phyloP scores from a whole-genome alignment of 2,797 vertebrate species.

The Cichlasoma orientale region DNA sequence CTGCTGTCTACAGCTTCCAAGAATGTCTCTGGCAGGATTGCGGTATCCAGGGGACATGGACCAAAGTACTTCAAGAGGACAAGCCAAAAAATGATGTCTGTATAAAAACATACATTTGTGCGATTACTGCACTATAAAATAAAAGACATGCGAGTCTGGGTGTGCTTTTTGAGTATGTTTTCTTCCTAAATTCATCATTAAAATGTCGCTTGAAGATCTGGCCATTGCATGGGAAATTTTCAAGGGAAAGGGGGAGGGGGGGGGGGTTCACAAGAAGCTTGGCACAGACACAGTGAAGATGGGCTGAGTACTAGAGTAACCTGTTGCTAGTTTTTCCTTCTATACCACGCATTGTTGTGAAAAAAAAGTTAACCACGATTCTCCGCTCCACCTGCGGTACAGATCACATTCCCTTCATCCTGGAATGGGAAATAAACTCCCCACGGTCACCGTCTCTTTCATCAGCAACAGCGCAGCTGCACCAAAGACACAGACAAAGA shows the following conservation, averaged over 20 bases:
- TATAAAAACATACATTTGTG: neutral
- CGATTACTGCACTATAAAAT: neutral
- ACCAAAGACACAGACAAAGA: neutral
- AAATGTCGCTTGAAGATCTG: neutral
- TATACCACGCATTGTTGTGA: neutral
- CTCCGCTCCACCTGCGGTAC: neutral
- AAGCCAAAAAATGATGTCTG: neutral
- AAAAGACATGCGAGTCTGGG: neutral
- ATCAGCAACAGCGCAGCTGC: neutral
- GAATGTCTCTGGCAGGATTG: neutral
- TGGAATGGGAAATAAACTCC: neutral
- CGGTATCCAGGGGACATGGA: neutral
- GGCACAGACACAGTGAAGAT: neutral
- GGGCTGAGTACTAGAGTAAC: neutral
- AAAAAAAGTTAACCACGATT: neutral
- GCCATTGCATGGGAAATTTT: fast-evolving
- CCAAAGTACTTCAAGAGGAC: neutral
- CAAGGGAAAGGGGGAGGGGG: neutral
- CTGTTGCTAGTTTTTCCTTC: too few species aligned
- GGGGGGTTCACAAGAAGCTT: neutral
- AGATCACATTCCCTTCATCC: neutral
- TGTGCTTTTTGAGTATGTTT: neutral
- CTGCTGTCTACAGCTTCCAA: neutral
- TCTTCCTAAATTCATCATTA: neutral
- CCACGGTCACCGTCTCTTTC: neutral